Percentiles rank a stretch among this genome's conserved stretches.
Evolutionary conservation across 2,113 vertebrate genomes (phyloP).

Genomic region (Embiotoca jacksoni): DNA sequence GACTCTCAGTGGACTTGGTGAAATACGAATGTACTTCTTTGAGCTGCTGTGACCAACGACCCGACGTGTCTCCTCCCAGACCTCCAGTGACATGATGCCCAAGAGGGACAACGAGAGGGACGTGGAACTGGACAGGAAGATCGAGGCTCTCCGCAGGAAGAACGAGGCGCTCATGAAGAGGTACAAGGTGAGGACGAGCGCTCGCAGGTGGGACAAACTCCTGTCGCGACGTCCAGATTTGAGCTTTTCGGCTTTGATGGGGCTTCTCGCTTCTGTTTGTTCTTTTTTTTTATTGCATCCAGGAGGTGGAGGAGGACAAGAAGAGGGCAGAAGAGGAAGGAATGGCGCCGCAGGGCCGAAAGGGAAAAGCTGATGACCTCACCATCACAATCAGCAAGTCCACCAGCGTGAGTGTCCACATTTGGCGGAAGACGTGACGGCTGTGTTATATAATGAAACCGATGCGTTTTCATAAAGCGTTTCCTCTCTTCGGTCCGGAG

Average conservation of each 20-base stretch:
- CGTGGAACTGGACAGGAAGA: constrained; percentile 93
- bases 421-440: background rate
- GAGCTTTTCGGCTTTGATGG: background rate
- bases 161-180: constrained; percentile 93
- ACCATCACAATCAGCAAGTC: constrained; percentile 96
- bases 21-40: background rate
- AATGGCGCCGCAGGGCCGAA: constrained; percentile 88
- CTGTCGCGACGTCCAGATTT: background rate
- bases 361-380: constrained; percentile 89
- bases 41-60: background rate
- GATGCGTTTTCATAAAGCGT: background rate
- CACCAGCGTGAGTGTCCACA: constrained; percentile 86
- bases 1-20: background rate
- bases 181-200: constrained; percentile 88
- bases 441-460: background rate
- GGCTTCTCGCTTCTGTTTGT: constrained; percentile 28
- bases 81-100: constrained; percentile 79
- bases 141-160: constrained; percentile 93
- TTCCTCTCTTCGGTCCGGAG: constrained; percentile 27
- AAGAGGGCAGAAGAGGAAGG: constrained; percentile 92
- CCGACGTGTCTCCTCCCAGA: constrained; percentile 75
- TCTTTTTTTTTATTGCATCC: constrained; percentile 42
- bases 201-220: constrained; percentile 2
- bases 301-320: constrained; percentile 98
- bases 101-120: constrained; percentile 92